Evolutionary conservation across 2,797 vertebrate species (phyloP).

Genomic region (Arremon brunneinucha): DNA sequence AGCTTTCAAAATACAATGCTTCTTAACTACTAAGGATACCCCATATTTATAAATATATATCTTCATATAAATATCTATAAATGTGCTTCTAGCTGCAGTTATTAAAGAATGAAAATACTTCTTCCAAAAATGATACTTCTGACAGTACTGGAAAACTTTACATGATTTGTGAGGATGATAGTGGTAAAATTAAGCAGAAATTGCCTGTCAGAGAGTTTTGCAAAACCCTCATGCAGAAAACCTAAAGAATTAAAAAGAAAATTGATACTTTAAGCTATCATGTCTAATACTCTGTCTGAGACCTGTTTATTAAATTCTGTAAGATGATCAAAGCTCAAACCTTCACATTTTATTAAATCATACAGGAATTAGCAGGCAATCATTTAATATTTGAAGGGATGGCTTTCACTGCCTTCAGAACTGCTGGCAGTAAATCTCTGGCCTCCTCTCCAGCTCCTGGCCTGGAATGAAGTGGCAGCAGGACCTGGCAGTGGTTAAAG

Average conservation of each 20-base stretch:
- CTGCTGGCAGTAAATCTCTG: neutral
- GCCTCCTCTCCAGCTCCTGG: neutral
- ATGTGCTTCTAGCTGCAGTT: neutral
- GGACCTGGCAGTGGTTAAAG: neutral
- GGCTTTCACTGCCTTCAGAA: neutral
- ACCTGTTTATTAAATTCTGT: conserved; percentile 10
- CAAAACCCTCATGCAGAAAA: neutral
- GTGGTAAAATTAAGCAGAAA: neutral
- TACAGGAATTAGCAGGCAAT: neutral
- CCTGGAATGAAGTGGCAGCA: neutral
- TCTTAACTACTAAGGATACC: neutral
- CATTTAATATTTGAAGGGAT: neutral
- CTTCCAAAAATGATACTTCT: neutral
- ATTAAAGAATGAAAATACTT: neutral
- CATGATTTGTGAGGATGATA: neutral
- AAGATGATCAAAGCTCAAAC: neutral
- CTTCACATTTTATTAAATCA: conserved; percentile 34
- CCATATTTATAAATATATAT: neutral
- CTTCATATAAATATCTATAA: neutral
- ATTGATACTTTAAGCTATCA: neutral
- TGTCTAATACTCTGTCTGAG: neutral
- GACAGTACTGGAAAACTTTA: neutral
- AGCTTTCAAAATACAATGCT: neutral
- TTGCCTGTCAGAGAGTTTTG: neutral
- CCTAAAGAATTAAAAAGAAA: neutral